These are phyloP conservation scores for Pristionchus mayeri DNA, from an alignment of 2,888 invertebrate genomes.

Conservation along the genomic window DNA sequence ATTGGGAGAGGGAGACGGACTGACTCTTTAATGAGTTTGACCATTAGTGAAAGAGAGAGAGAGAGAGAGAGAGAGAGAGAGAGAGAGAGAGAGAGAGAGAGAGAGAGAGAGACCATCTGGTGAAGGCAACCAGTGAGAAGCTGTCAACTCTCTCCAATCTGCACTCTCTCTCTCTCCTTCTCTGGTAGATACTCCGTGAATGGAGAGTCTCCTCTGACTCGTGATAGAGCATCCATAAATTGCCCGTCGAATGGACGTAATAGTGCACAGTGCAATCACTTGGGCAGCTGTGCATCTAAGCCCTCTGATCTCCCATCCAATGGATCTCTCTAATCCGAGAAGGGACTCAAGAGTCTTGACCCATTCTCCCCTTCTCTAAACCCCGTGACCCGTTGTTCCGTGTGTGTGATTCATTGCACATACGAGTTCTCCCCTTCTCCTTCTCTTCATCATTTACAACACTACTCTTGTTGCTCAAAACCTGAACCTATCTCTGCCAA, in stretches of 20 bases:
- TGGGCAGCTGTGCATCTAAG: too few species aligned
- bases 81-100: too few species aligned
- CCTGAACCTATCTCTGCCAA: background rate
- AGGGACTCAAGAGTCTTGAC: slow-evolving; percentile 16
- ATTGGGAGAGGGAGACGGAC: background rate
- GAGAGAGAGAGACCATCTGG: too few species aligned
- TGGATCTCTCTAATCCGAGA: background rate
- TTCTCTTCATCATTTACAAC: slow-evolving; percentile 20
- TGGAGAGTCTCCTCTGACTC: too few species aligned
- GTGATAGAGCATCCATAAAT: background rate
- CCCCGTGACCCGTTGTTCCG: slow-evolving; percentile 40
- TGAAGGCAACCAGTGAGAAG: too few species aligned
- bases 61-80: too few species aligned
- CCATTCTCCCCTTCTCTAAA: slow-evolving; percentile 1
- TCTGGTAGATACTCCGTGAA: too few species aligned
- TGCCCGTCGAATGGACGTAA: background rate
- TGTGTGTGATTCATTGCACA: background rate
- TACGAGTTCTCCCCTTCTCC: slow-evolving; percentile 26
- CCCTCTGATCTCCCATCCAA: background rate
- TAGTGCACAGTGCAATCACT: background rate
- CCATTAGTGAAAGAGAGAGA: too few species aligned
- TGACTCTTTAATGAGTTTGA: too few species aligned
- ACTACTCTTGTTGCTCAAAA: background rate
- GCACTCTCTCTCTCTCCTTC: background rate
- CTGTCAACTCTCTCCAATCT: background rate